A percentile compares a stretch with the other conserved stretches of the same genome.
Evolutionary conservation across 2,113 vertebrate species (phyloP).

Genomic region (Epinephelus cyanopodus): DNA sequence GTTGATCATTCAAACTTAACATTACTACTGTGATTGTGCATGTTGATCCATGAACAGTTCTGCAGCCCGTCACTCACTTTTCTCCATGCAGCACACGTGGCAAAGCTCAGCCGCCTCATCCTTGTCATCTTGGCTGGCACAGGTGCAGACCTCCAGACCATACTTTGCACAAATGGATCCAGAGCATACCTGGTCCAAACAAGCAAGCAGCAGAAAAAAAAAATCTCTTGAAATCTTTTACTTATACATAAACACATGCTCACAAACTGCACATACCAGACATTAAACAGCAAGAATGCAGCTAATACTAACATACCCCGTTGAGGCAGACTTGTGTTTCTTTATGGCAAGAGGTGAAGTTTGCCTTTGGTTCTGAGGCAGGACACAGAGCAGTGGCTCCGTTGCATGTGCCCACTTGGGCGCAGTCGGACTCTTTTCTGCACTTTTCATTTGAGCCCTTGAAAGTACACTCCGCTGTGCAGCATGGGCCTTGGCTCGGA

Average conservation of each 20-base stretch:
- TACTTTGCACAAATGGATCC: constrained; percentile 96
- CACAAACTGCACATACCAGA: neutral
- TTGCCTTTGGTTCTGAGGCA: constrained; percentile 88
- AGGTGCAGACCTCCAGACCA: constrained; percentile 92
- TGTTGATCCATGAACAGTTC: neutral
- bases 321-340: constrained; percentile 96
- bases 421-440: constrained; percentile 91
- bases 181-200: constrained; percentile 88
- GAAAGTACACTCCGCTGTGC: constrained; percentile 86
- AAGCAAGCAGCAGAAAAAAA: neutral
- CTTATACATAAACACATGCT: constrained; percentile 5
- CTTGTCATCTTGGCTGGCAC: constrained; percentile 87
- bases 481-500: constrained; percentile 96
- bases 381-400: constrained; percentile 89
- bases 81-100: constrained; percentile 97
- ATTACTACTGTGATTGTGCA: neutral
- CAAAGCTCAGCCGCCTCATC: constrained; percentile 93
- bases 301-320: constrained; percentile 84
- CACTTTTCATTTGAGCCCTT: constrained; percentile 83
- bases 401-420: constrained; percentile 88
- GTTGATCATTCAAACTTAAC: neutral
- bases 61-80: constrained; percentile 86
- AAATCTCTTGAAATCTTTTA: neutral
- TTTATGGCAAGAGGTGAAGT: constrained; percentile 91
- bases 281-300: neutral